Conservation (phyloP, 2,113 vertebrate genomes). For the Catharus minimus region DNA sequence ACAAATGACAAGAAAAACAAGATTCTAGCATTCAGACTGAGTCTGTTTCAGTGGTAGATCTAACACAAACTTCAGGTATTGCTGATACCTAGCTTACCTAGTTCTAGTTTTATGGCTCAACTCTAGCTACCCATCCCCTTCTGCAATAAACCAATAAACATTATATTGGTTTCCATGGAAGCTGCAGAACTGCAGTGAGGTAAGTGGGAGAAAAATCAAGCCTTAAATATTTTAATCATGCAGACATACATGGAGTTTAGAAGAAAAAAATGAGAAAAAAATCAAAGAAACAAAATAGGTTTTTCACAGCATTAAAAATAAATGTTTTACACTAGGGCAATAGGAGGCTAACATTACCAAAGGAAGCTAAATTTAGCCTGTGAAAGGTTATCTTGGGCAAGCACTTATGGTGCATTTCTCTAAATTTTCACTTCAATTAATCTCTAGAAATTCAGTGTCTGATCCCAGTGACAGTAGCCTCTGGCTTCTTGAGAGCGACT, state of each 20-base stretch:
- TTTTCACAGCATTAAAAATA: constrained; percentile 75
- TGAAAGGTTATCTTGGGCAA: constrained; percentile 76
- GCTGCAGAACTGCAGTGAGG: not conserved
- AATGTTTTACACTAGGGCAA: constrained; percentile 64
- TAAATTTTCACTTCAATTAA: constrained; percentile 92
- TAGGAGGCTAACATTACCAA: constrained; percentile 76
- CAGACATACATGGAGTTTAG: not conserved
- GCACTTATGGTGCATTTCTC: constrained; percentile 74
- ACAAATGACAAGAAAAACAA: not conserved
- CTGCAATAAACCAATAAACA: not conserved
- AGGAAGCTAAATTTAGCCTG: constrained; percentile 70
- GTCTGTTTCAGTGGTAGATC: not conserved
- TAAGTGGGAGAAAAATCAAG: not conserved
- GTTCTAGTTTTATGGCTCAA: not conserved
- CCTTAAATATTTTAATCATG: not conserved
- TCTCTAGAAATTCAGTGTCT: constrained; percentile 89
- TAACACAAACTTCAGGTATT: not conserved
- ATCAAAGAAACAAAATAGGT: not conserved
- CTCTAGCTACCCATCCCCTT: not conserved
- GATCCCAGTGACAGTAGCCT: constrained; percentile 90
- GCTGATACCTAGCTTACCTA: not conserved
- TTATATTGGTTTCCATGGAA: not conserved
- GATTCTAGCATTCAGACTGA: not conserved
- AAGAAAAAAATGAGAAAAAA: not conserved
- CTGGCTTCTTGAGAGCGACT: constrained; percentile 86